These are phyloP conservation scores for Ancistrus triradiatus DNA, from an alignment of 2,113 vertebrate genomes.

Conservation along the genomic window DNA sequence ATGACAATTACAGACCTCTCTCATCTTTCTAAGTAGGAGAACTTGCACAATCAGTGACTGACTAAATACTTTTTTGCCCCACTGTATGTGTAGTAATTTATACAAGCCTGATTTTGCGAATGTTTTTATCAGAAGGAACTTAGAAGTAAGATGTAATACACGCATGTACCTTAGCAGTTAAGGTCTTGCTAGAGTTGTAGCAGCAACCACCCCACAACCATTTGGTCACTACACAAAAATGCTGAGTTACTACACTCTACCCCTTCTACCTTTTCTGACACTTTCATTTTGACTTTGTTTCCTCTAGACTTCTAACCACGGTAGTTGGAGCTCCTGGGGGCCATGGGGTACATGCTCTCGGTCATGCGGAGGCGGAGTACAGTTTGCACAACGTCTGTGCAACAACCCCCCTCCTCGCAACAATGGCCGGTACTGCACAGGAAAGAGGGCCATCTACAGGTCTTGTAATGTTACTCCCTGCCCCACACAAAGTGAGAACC, in stretches of 20 bases:
- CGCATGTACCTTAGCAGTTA: no score
- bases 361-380: conserved; percentile 87
- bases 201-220: no score
- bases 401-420: conserved; percentile 94
- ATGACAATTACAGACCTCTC: no score
- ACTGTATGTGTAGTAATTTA: no score
- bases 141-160: no score
- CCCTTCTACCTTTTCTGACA: not conserved
- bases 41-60: not conserved
- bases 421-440: conserved; percentile 89
- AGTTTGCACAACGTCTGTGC: conserved; percentile 91
- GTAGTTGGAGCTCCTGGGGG: conserved; percentile 97
- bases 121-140: no score
- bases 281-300: conserved; percentile 7
- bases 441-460: conserved; percentile 89
- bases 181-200: no score
- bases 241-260: no score
- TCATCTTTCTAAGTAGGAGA: no score
- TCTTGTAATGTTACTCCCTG: conserved; percentile 84
- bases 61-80: no score
- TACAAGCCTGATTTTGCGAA: no score
- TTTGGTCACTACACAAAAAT: no score
- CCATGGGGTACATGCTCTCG: conserved; percentile 90
- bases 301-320: conserved; percentile 85
- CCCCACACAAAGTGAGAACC: conserved; percentile 70